Percentiles rank a stretch among this genome's conserved stretches.
These are phyloP conservation scores for Drosophila sordidula DNA, from an alignment of 2,888 invertebrate species.

Conservation along the genomic window DNA sequence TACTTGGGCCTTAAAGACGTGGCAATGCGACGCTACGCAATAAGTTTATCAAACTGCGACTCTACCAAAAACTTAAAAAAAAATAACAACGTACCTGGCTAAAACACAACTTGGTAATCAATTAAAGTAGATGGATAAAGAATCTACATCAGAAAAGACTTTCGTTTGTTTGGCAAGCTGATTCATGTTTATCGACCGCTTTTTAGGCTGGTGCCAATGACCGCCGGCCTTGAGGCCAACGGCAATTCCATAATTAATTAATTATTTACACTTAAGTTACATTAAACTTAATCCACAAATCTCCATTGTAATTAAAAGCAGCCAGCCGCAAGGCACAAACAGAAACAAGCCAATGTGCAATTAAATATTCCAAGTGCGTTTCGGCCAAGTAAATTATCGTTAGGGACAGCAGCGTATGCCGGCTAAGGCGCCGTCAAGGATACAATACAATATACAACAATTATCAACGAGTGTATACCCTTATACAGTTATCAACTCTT, in stretches of 20 bases:
- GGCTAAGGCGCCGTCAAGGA: conserved; percentile 28
- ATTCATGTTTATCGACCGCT: background rate
- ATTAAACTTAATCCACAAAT: conserved; percentile 30
- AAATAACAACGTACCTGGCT: conserved; percentile 4
- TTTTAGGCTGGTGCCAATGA: conserved; percentile 19
- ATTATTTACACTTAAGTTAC: conserved; percentile 28
- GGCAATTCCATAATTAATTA: conserved; percentile 28
- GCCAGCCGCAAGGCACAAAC: conserved; percentile 15
- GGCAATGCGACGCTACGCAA: conserved; percentile 33
- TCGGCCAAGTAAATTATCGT: conserved; percentile 23
- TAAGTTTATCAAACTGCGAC: conserved; percentile 13
- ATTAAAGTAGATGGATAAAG: conserved; percentile 13
- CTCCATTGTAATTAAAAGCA: conserved; percentile 50
- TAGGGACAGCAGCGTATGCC: conserved; percentile 23
- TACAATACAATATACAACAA: background rate
- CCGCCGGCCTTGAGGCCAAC: conserved; percentile 28
- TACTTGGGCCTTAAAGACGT: conserved; percentile 31
- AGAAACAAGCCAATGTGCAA: conserved; percentile 44
- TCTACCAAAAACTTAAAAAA: background rate
- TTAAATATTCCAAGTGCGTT: conserved; percentile 56
- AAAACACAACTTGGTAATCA: conserved; percentile 7
- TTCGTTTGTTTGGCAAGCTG: conserved; percentile 8
- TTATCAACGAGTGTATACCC: background rate
- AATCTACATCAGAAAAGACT: conserved; percentile 6
- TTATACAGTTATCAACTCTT: too few species aligned